A percentile compares a stretch with the other conserved stretches of the same genome.
Conservation (phyloP, 1,140 invertebrate species). For the Sycobia sp. region DNA sequence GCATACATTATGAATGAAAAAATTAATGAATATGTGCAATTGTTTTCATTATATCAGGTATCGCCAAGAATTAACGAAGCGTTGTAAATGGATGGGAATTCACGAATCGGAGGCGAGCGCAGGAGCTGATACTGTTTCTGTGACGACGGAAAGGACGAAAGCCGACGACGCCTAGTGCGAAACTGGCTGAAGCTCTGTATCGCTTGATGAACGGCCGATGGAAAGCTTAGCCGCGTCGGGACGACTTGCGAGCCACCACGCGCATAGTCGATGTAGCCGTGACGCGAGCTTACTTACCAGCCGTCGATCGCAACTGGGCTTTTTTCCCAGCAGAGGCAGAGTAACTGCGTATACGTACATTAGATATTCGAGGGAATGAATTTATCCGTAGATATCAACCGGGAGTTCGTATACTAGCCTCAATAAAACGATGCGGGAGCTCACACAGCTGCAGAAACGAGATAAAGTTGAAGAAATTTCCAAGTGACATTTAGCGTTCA, state of each 20-base stretch:
- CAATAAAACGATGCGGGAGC: too few relatives aligned
- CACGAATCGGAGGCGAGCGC: constrained; percentile 55
- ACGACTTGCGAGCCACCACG: constrained; percentile 31
- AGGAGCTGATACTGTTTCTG: constrained; percentile 37
- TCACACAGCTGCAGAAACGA: too few relatives aligned
- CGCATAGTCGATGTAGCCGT: constrained; percentile 16
- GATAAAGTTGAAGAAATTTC: too few relatives aligned
- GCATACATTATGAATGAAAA: too few relatives aligned
- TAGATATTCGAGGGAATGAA: too few relatives aligned
- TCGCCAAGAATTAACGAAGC: constrained; percentile 70
- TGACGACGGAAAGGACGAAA: constrained; percentile 52
- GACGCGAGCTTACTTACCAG: constrained; percentile 1
- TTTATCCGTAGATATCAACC: too few relatives aligned
- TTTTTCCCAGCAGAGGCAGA: too few relatives aligned
- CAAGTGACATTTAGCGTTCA: too few relatives aligned
- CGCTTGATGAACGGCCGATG: neutral
- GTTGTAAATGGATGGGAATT: constrained; percentile 74
- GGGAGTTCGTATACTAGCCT: too few relatives aligned
- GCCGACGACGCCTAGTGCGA: constrained; percentile 54
- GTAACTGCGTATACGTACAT: too few relatives aligned
- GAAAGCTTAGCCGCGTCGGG: neutral
- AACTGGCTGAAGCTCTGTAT: too few relatives aligned
- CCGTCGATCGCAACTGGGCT: too few relatives aligned
- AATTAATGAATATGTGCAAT: neutral
- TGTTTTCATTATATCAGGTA: constrained; percentile 41